Evolutionary conservation across 2,113 vertebrate genomes (phyloP).

Genomic region (Otolemur garnettii): DNA sequence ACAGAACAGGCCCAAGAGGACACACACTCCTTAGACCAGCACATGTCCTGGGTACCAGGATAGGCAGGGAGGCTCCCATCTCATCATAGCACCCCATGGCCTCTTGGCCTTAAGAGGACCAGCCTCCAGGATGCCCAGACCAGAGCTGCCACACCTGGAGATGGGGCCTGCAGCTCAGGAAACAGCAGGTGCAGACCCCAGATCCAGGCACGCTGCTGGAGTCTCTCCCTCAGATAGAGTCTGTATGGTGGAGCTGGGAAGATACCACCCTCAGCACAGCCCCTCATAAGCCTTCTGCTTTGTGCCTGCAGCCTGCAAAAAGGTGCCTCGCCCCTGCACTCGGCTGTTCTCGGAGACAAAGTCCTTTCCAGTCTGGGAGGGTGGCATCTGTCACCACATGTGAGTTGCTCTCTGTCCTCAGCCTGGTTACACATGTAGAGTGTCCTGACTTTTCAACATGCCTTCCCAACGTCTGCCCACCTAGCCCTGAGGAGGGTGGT

Average conservation of each 20-base stretch:
- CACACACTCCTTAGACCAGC: too few species aligned
- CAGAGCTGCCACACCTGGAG: not conserved
- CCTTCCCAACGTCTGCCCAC: not conserved
- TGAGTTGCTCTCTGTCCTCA: slow-evolving; percentile 80
- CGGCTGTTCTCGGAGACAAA: slow-evolving; percentile 96
- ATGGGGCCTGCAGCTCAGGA: not conserved
- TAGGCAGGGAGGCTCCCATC: not conserved
- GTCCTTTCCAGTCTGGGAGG: slow-evolving; percentile 95
- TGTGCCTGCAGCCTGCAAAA: slow-evolving; percentile 90
- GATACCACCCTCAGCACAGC: rapidly evolving
- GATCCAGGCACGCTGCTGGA: not conserved
- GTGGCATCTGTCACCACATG: slow-evolving; percentile 93
- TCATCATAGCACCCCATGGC: not conserved
- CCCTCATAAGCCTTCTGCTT: slow-evolving; percentile 34
- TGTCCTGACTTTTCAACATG: not conserved
- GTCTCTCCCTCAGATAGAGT: not conserved
- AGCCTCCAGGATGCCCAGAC: not conserved
- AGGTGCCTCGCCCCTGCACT: slow-evolving; percentile 93
- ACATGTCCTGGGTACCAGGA: not conserved
- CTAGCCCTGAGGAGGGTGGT: not conserved
- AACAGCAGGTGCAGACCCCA: not conserved
- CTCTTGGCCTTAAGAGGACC: not conserved
- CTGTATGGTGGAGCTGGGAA: not conserved
- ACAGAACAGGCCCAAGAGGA: not conserved
- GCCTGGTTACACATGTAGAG: rapidly evolving